These are phyloP conservation scores for Allolobophora icterica DNA, from an alignment of 2,888 invertebrate genomes.

Conservation along the genomic window DNA sequence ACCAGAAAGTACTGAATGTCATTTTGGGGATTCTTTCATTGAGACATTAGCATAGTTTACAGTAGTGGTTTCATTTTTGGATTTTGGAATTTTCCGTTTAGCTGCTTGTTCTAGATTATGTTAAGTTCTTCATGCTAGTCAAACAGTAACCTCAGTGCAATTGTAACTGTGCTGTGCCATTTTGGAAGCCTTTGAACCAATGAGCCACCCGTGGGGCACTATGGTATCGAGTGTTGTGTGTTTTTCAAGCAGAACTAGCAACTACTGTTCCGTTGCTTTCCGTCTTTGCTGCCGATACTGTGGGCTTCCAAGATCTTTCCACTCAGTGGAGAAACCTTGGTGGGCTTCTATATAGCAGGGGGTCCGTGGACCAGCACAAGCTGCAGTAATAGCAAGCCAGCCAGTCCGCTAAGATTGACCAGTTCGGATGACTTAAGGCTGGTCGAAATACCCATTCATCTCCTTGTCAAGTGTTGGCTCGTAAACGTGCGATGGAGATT, in stretches of 20 bases:
- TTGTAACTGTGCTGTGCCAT: too few species aligned
- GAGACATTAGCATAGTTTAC: not conserved
- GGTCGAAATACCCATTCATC: not conserved
- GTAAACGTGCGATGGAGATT: not conserved
- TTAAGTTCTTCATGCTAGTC: not conserved
- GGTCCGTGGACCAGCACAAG: too few species aligned
- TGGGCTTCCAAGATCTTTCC: too few species aligned
- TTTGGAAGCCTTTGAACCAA: not conserved
- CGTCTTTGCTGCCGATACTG: not conserved
- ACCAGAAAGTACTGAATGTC: not conserved
- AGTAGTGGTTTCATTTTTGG: too few species aligned
- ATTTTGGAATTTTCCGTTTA: not conserved
- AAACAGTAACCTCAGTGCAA: not conserved
- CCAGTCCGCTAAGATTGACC: not conserved
- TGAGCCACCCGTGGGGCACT: not conserved
- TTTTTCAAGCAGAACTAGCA: not conserved
- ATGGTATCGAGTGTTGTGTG: not conserved
- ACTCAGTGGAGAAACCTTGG: too few species aligned
- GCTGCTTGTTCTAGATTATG: too few species aligned
- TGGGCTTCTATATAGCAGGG: too few species aligned
- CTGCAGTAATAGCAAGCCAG: not conserved
- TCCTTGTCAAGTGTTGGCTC: not conserved
- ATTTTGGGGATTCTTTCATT: not conserved
- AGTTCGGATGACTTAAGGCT: not conserved
- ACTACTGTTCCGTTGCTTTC: not conserved